Evolutionary conservation across 2,888 invertebrate genomes (phyloP), one percentile per base, ranked within the genome.

Genomic region (Ellobium chinense): DNA sequence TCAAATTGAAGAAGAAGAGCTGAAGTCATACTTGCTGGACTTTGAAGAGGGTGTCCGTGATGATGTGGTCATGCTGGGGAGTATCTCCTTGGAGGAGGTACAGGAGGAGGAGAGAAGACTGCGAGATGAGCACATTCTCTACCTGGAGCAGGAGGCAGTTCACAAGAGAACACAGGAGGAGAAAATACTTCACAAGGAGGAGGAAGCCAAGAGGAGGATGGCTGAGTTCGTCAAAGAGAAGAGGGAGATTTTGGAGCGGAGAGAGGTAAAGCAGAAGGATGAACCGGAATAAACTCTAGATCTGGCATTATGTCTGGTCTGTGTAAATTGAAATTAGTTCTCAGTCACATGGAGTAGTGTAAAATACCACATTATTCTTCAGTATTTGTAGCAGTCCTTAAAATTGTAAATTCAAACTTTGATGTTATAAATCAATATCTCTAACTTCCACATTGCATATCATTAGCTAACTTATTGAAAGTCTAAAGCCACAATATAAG

Each of bases 21-120:
- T 91, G 56, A 86, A 85, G 4, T 87, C 88, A 14, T 91, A 91
- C 75, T 82, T 91, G 56, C 86, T 87, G 29, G 86, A 89, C 27
- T 92, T 92, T 84, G 91, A 91, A 78, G 86, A 86, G 0, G 89
- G 87, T 2, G 88, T 91, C 7, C 83, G 83, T 62, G 90, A 91
- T 72, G 91, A 92, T 63, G 89, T 91, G 54, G 88, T 92, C 27
- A 90, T 92, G 91, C 86, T 92, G 37, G 91, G 91, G 0, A 87
- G 85, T 72, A 91, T 92, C 70, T 86, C 88, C 3, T 85, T 92
- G 80, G 90, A 91, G 78, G 91, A 92, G 56, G 89, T 92, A 1
- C 89, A 92, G 86, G 90, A 90, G 46, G 92, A 92, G 77, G 92
- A 92, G 78, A 86, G 86, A 58, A 83, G 90, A 5, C 87, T 92